A percentile compares a stretch with the other conserved stretches of the same genome.
phyloP scores from a whole-genome alignment of 1,140 invertebrate species.

The Aricia agestis region DNA sequence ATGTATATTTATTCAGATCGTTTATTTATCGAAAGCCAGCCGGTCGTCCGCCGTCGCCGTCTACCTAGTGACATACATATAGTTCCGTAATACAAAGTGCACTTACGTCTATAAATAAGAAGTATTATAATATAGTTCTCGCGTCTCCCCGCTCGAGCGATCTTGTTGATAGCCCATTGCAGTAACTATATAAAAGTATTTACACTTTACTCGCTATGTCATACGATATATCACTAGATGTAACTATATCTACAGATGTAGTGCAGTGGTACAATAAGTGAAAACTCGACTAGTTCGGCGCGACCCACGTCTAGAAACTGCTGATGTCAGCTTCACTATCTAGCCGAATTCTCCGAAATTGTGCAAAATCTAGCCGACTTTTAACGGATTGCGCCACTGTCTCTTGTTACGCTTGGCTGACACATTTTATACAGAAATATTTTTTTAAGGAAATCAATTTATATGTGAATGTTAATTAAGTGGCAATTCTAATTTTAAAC shows the following conservation, averaged over 20 bases:
- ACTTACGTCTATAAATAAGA: constrained; percentile 69
- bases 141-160: constrained; percentile 53
- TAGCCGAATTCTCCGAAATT: not conserved
- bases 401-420: constrained; percentile 67
- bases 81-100: constrained; percentile 74
- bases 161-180: constrained; percentile 58
- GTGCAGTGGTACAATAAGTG: constrained; percentile 43
- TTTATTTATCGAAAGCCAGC: not conserved
- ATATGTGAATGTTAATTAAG: constrained; percentile 74
- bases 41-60: constrained; percentile 4
- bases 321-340: too few species aligned
- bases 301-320: not conserved
- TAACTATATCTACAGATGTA: constrained; percentile 70
- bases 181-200: constrained; percentile 69
- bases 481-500: constrained; percentile 72
- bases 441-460: constrained; percentile 72
- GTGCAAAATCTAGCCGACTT: constrained; percentile 17
- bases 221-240: constrained; percentile 65
- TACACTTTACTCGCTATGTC: constrained; percentile 69
- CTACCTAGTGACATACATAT: constrained; percentile 46
- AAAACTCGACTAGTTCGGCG: constrained; percentile 29
- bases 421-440: constrained; percentile 75
- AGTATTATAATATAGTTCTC: constrained; percentile 60
- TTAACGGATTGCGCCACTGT: constrained; percentile 45
- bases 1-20: not conserved